Base-by-base conservation (phyloP, 2,113 vertebrate genomes). In the human region DNA sequence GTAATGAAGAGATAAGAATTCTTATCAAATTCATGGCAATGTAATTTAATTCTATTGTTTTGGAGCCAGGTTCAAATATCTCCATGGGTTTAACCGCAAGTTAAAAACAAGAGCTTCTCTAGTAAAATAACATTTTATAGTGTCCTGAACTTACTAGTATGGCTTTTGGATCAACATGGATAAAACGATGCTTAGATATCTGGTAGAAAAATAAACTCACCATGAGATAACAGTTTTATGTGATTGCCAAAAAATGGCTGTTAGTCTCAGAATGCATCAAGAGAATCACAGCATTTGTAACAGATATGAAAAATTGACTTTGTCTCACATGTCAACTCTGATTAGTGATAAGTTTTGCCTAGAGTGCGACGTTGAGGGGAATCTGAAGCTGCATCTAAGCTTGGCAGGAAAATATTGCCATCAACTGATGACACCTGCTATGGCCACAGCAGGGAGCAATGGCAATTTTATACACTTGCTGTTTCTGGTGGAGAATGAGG, bases 221-320 rank as follows among this genome's bases (percentile, higher is more conserved):
- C 18, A 35, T 45, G 61, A 84, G 5, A 57, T 85, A 89, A 55
- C 80, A 83, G 55, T 92, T 93, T 93, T 85, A 32, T 64, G 35
- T 96, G 90, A 92, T 90, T 75, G 55, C n/a, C 80, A 80, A 84
- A 73, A 73, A 93, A 95, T 57, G 32, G 40, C 45, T 92, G 16
- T 75, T 95, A 23, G 23, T 88, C 32, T 94, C 86, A 50, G 61
- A 94, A 82, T 64, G 57, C 83, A 82, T 89, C 75, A 72, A 84
- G 38, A 78, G 64, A 96, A 95, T 84, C 18, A n/a, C 14, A 89
- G 38, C 30, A 30, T 87, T 64, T 85, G 38, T 85, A 93, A 79
- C 38, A 88, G 84, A 59, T 90, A 78, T 93, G 64, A 96, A 92
- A 92, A 96, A 86, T 96, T 82, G 72, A 84, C 95, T 97, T 95